Base-by-base conservation (phyloP, 1,140 invertebrate species). In the Solen grandis region DNA sequence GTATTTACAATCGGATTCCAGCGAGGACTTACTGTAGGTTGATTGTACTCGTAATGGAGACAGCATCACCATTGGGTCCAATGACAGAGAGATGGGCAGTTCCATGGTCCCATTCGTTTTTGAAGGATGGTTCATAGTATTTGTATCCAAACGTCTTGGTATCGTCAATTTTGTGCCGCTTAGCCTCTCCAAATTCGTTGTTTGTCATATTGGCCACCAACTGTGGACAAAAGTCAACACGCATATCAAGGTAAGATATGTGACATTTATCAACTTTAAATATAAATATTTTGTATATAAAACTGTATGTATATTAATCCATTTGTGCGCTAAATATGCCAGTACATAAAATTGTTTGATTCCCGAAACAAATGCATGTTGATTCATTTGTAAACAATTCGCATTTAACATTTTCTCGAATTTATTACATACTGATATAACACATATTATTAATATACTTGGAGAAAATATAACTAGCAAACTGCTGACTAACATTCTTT, bases 21-120 rank as follows among this genome's bases (percentile, higher is more conserved):
- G n/a, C n/a, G n/a, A n/a, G n/a, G n/a, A n/a, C n/a, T n/a, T n/a
- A 95, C 94, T 52, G n/a, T 36, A 73, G 52, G 92, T 99, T 99
- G 8, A 99, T 94, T 3, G 97, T 97, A 87, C 96, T 97, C 5
- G 98, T 99, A 38, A 97, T 94, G 0, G 96, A 95, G 8, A 99
- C 96, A 14, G 97, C 98, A 93, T 98, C 96, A 0, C 98, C 98
- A 91, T 97, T 95, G 1, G 94, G 93, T 3, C 95, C 95, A 52
- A 99, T 90, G 27, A 99, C 95, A 1, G 96, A 96, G 31, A 99
- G 94, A 88, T 99, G 97, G 0, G 97, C 95, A 0, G 97, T 99
- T 22, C 97, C 98, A 74, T 29, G 41, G 36, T 46, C 54, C 13
- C 36, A 57, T 33, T 65, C 66, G 72, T 80, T 75, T n/a, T 46